Evolutionary conservation across 2,113 vertebrate species (phyloP).

Genomic region (Cyanoramphus novaezelandiae): DNA sequence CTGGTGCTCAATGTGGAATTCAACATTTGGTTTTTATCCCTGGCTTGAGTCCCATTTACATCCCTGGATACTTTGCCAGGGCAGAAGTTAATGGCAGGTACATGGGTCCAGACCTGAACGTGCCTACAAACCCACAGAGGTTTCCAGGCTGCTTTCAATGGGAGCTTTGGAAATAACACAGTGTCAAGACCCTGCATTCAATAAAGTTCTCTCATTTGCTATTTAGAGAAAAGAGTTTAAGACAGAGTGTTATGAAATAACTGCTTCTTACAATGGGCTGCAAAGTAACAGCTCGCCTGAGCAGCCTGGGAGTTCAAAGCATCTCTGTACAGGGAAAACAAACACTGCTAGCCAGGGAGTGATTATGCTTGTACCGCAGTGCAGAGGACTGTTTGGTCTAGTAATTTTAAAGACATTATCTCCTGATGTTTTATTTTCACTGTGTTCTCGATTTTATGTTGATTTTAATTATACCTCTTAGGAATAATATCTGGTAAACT

Average conservation of each 20-base stretch:
- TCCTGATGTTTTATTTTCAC: constrained; percentile 56
- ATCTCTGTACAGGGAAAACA: background rate
- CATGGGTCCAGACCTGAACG: background rate
- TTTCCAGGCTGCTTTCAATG: background rate
- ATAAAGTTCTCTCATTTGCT: background rate
- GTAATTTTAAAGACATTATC: constrained; percentile 52
- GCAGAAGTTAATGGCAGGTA: background rate
- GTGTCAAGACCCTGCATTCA: background rate
- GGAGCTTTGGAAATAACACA: accelerated
- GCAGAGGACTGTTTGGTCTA: constrained; percentile 19
- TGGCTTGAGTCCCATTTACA: background rate
- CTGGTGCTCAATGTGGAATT: background rate
- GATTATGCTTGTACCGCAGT: background rate
- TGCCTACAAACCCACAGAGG: accelerated
- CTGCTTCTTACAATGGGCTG: constrained; percentile 17
- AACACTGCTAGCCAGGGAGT: background rate
- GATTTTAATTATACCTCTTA: constrained; percentile 70
- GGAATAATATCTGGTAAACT: constrained; percentile 61
- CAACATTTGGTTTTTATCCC: background rate
- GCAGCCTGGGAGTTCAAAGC: constrained; percentile 11
- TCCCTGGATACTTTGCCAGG: background rate
- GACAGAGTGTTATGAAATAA: background rate
- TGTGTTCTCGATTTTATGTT: constrained; percentile 53
- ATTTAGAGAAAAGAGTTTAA: background rate
- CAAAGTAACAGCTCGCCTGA: constrained; percentile 1